Evolutionary conservation across 2,797 vertebrate species (phyloP).

Genomic region (Coendou prehensilis): DNA sequence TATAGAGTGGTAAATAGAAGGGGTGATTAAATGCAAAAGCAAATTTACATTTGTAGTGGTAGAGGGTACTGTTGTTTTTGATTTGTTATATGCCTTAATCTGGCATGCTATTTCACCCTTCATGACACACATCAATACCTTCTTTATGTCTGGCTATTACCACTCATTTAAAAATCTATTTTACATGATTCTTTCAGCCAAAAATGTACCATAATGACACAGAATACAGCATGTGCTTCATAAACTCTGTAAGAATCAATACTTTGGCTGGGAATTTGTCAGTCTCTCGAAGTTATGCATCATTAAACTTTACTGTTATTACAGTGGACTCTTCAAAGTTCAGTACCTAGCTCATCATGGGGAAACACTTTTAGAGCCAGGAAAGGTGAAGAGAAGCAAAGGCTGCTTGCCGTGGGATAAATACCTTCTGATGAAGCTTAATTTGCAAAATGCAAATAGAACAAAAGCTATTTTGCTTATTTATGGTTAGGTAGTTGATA

Average conservation of each 20-base stretch:
- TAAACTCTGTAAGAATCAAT: conserved; percentile 93
- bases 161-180: conserved; percentile 94
- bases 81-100: conserved; percentile 90
- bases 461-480: conserved; percentile 82
- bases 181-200: conserved; percentile 93
- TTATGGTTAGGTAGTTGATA: conserved; percentile 70
- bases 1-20: conserved; percentile 82
- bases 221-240: conserved; percentile 90
- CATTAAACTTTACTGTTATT: conserved; percentile 94
- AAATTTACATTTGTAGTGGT: conserved; percentile 88
- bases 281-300: conserved; percentile 91
- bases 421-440: conserved; percentile 83
- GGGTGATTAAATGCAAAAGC: conserved; percentile 88
- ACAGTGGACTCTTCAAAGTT: conserved; percentile 91
- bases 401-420: conserved; percentile 77
- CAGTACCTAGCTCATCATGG: conserved; percentile 88
- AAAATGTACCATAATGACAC: conserved; percentile 91
- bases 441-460: conserved; percentile 86
- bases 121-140: conserved; percentile 92
- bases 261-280: conserved; percentile 93
- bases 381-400: conserved; percentile 83
- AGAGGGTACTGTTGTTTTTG: conserved; percentile 87
- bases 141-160: conserved; percentile 93
- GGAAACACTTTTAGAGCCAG: conserved; percentile 85
- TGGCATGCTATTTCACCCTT: conserved; percentile 92